phyloP scores from a whole-genome alignment of 1,140 invertebrate genomes.

The Leptopilina clavipes region DNA sequence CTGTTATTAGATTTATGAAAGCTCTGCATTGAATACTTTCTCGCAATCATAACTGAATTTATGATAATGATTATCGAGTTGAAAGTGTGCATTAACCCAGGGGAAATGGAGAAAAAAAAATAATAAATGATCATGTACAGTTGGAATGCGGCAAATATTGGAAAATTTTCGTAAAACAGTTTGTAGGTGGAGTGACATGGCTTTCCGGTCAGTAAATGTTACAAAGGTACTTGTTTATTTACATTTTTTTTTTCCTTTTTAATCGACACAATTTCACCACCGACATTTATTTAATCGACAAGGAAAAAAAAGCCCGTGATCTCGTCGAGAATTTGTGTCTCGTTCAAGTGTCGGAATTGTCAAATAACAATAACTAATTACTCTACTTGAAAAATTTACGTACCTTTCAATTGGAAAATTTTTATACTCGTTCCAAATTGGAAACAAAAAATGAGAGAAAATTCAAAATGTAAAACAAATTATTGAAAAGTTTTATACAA shows the following conservation, averaged over 20 bases:
- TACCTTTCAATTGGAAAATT: too few relatives aligned
- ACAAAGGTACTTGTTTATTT: not conserved
- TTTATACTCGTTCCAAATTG: too few relatives aligned
- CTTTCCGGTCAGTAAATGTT: not conserved
- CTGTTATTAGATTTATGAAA: too few relatives aligned
- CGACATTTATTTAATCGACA: not conserved
- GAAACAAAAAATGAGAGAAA: too few relatives aligned
- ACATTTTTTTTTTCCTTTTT: not conserved
- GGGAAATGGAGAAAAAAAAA: not conserved
- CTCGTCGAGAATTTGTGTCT: not conserved
- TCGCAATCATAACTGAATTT: slow-evolving; percentile 11
- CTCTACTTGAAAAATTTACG: too few relatives aligned
- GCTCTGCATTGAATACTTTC: not conserved
- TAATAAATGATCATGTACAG: not conserved
- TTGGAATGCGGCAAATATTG: not conserved
- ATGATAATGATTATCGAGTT: not conserved
- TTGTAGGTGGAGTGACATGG: not conserved
- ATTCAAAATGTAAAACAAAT: too few relatives aligned
- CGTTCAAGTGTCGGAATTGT: not conserved
- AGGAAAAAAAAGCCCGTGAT: not conserved
- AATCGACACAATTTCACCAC: not conserved
- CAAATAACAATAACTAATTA: too few relatives aligned
- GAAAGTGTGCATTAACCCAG: not conserved
- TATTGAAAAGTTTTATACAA: too few relatives aligned
- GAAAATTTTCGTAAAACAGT: not conserved